phyloP scores from a whole-genome alignment of 2,888 invertebrate species.

The Idaea aversata region DNA sequence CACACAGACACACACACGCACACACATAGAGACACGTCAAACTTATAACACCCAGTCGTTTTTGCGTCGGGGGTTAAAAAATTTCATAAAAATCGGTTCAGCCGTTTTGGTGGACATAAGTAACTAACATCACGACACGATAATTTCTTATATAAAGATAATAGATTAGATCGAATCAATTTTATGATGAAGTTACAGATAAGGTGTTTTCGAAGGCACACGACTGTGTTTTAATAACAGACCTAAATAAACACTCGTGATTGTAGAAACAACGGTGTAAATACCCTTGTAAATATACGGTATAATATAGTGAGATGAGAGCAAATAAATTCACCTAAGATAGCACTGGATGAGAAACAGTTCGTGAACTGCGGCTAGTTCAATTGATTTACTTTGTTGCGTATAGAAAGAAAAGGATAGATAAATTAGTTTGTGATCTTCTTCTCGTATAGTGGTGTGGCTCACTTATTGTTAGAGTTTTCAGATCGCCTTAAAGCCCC shows the following conservation, averaged over 20 bases:
- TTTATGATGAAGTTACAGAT: slow-evolving; percentile 11
- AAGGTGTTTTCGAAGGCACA: slow-evolving; percentile 19
- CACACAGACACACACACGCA: too few species aligned
- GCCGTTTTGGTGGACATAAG: too few species aligned
- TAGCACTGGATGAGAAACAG: slow-evolving; percentile 20
- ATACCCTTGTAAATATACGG: slow-evolving; percentile 57
- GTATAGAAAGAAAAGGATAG: not conserved
- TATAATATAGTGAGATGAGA: slow-evolving; percentile 35
- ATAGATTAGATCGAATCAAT: not conserved
- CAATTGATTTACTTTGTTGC: not conserved
- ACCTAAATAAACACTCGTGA: slow-evolving; percentile 62
- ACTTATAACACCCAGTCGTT: too few species aligned
- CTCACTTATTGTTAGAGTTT: too few species aligned
- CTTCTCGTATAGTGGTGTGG: too few species aligned
- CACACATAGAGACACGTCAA: too few species aligned
- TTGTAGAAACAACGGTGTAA: slow-evolving; percentile 41
- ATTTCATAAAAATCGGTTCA: too few species aligned
- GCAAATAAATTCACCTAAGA: slow-evolving; percentile 40
- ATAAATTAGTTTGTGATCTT: slow-evolving; percentile 7
- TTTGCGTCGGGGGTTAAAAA: too few species aligned
- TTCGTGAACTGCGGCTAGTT: slow-evolving; percentile 6
- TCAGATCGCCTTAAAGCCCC: too few species aligned
- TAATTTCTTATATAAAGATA: too few species aligned
- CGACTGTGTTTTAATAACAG: slow-evolving; percentile 40
- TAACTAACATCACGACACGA: too few species aligned